Evolutionary conservation across 2,888 invertebrate species (phyloP).

Genomic region (Stenotaenia linearis): DNA sequence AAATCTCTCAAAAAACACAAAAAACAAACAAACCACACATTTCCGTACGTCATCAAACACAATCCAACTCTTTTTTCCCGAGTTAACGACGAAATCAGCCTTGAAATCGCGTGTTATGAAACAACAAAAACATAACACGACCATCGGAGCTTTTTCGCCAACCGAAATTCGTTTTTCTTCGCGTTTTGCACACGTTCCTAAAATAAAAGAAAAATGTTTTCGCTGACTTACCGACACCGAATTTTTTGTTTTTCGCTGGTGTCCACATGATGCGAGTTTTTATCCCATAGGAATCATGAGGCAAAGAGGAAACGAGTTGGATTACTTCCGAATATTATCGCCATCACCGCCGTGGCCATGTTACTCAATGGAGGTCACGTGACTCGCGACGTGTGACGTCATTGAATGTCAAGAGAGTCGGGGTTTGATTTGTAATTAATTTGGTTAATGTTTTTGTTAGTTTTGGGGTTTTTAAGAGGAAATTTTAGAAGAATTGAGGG

Average conservation of each 20-base stretch:
- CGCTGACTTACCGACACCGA: constrained; percentile 42
- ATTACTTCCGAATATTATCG: constrained; percentile 15
- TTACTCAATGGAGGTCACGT: not conserved
- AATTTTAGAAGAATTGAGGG: no score
- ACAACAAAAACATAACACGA: not conserved
- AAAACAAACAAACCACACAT: not conserved
- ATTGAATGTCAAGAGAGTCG: not conserved
- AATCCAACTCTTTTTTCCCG: not conserved
- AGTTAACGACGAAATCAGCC: not conserved
- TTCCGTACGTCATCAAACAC: not conserved
- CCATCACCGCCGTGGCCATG: constrained; percentile 15
- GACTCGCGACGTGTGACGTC: not conserved
- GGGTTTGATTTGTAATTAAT: no score
- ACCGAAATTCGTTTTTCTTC: not conserved
- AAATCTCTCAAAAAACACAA: no score
- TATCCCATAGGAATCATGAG: constrained; percentile 21
- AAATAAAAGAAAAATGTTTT: no score
- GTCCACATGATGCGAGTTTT: constrained; percentile 41
- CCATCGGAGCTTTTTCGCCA: no score
- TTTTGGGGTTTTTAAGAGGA: no score
- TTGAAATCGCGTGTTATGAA: not conserved
- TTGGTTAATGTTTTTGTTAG: no score
- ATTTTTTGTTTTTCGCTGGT: constrained; percentile 43
- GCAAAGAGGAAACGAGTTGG: constrained; percentile 11
- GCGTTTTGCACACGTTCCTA: no score